phyloP scores from a whole-genome alignment of 2,888 invertebrate genomes.

The Pollenia amentaria region DNA sequence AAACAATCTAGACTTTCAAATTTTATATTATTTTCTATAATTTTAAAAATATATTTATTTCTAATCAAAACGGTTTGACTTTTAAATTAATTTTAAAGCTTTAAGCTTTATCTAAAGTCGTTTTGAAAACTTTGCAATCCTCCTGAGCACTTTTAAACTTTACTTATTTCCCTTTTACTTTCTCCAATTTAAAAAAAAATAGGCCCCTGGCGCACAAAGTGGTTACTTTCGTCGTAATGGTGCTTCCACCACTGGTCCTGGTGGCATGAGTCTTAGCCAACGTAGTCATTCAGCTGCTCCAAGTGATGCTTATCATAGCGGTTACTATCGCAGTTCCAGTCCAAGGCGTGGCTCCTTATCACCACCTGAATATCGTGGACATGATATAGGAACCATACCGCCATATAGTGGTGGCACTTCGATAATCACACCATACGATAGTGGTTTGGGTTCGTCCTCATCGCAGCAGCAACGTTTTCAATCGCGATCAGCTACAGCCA shows the following conservation, averaged over 20 bases:
- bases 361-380: conserved; percentile 84
- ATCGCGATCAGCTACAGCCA: conserved; percentile 95
- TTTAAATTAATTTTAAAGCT: no score
- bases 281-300: conserved; percentile 95
- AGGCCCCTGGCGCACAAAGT: conserved; percentile 74
- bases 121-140: neutral
- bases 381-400: conserved; percentile 70
- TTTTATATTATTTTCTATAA: neutral
- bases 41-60: neutral
- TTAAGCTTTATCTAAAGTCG: neutral
- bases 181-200: neutral
- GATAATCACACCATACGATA: conserved; percentile 62
- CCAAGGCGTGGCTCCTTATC: conserved; percentile 87
- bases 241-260: conserved; percentile 83
- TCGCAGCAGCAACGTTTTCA: conserved; percentile 87
- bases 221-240: conserved; percentile 84
- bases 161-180: neutral
- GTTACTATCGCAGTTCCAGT: conserved; percentile 88
- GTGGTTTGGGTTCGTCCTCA: conserved; percentile 65
- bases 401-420: conserved; percentile 68
- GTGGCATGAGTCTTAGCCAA: conserved; percentile 85
- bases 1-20: neutral
- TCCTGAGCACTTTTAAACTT: neutral
- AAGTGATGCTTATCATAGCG: conserved; percentile 84
- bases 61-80: conserved; percentile 1